These are phyloP conservation scores for Latrodectus hesperus DNA, from an alignment of 2,888 invertebrate species.

Conservation along the genomic window DNA sequence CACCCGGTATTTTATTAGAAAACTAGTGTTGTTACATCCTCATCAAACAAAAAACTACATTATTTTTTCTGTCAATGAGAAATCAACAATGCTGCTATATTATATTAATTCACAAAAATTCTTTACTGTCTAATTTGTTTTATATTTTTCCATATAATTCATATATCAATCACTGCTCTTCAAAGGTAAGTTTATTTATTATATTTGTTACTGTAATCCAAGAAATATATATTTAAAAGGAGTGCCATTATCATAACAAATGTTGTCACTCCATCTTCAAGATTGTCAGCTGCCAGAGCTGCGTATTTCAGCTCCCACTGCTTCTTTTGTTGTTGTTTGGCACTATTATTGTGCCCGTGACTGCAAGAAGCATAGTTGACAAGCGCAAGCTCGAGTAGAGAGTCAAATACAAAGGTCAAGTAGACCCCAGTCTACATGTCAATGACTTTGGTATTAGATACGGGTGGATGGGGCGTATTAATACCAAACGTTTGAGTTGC, in stretches of 20 bases:
- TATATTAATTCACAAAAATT: too few species aligned
- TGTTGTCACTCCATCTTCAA: constrained; percentile 89
- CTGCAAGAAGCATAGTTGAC: constrained; percentile 98
- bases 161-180: too few species aligned
- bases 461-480: constrained; percentile 96
- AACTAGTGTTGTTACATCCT: too few species aligned
- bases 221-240: background rate
- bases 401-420: constrained; percentile 97
- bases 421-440: constrained; percentile 99
- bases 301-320: constrained; percentile 86
- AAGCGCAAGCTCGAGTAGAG: constrained; percentile 96
- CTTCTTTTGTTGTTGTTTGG: constrained; percentile 84
- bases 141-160: too few species aligned
- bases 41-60: too few species aligned
- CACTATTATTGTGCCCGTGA: constrained; percentile 82
- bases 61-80: too few species aligned
- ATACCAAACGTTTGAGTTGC: constrained; percentile 95
- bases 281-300: constrained; percentile 89
- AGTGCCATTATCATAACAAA: constrained; percentile 88
- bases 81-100: too few species aligned
- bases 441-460: constrained; percentile 98
- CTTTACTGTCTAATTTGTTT: too few species aligned
- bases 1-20: too few species aligned
- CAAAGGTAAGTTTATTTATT: too few species aligned
- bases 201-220: too few species aligned